A percentile compares a stretch with the other conserved stretches of the same genome.
These are phyloP conservation scores for Phalacrocorax aristotelis DNA, from an alignment of 2,113 vertebrate genomes.

Conservation along the genomic window DNA sequence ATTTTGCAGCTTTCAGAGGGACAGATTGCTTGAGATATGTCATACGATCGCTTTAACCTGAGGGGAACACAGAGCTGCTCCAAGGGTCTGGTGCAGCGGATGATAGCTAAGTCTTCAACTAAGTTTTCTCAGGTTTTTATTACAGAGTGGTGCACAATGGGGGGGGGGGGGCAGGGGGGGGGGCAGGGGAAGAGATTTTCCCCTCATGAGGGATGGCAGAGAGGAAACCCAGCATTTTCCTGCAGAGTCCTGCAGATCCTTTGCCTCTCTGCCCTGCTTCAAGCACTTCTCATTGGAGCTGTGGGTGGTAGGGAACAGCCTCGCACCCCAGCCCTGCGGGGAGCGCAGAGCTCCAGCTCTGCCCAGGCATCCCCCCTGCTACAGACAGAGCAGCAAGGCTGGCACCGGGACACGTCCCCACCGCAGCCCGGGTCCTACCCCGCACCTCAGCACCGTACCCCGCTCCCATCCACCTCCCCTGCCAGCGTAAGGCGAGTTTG, in stretches of 20 bases:
- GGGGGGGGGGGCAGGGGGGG: too few relatives aligned
- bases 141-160: neutral
- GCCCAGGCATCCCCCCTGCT: neutral
- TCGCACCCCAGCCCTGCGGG: neutral
- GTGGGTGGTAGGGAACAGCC: neutral
- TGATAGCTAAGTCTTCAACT: neutral
- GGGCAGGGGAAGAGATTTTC: neutral
- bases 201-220: neutral
- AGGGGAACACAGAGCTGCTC: neutral
- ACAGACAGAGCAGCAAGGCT: neutral
- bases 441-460: neutral
- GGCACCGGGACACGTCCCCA: neutral
- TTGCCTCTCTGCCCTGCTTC: neutral
- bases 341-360: neutral
- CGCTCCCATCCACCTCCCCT: neutral
- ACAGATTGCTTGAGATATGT: constrained; percentile 30
- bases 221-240: neutral
- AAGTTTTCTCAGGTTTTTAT: neutral
- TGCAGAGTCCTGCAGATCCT: neutral
- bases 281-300: neutral
- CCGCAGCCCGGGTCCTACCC: neutral
- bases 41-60: constrained; percentile 26
- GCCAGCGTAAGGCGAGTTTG: neutral
- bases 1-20: constrained; percentile 39
- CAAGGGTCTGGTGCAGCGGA: neutral